A percentile compares a stretch with the other conserved stretches of the same genome.
These are phyloP conservation scores for Eilema sororculum DNA, from an alignment of 2,888 invertebrate species.

Conservation along the genomic window DNA sequence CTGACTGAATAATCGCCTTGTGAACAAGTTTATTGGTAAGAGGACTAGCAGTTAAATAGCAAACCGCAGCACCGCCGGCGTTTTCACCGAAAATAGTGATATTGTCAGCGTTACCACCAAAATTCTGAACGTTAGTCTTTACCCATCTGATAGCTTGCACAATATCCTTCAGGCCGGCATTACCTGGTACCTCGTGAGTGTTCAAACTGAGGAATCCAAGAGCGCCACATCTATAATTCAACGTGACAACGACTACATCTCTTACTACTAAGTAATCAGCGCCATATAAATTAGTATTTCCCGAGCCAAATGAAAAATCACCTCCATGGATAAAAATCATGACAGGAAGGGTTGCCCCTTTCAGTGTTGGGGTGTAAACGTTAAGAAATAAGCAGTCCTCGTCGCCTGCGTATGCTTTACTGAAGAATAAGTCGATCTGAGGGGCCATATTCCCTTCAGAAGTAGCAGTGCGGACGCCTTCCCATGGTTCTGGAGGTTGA, in stretches of 20 bases:
- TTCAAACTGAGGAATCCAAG: constrained; percentile 78
- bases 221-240: constrained; percentile 85
- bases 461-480: constrained; percentile 87
- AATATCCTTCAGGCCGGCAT: constrained; percentile 80
- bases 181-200: constrained; percentile 80
- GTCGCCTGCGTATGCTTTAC: constrained; percentile 80
- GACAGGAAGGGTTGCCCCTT: constrained; percentile 81
- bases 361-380: constrained; percentile 88
- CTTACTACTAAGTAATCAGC: constrained; percentile 86
- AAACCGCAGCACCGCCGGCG: constrained; percentile 67
- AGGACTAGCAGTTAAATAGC: constrained; percentile 72
- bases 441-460: constrained; percentile 88
- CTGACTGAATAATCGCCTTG: constrained; percentile 78
- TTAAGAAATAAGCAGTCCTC: constrained; percentile 91
- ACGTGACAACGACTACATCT: constrained; percentile 85
- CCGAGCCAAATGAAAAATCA: constrained; percentile 83
- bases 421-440: constrained; percentile 80
- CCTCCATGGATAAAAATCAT: constrained; percentile 88
- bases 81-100: constrained; percentile 79
- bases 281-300: constrained; percentile 79
- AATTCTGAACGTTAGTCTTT: constrained; percentile 75
- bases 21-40: constrained; percentile 70
- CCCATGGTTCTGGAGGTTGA: constrained; percentile 86
- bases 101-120: constrained; percentile 79
- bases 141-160: constrained; percentile 77